A percentile compares a stretch with the other conserved stretches of the same genome.
Conservation (phyloP, 2,888 invertebrate species). For the Polymixis flavicincta region DNA sequence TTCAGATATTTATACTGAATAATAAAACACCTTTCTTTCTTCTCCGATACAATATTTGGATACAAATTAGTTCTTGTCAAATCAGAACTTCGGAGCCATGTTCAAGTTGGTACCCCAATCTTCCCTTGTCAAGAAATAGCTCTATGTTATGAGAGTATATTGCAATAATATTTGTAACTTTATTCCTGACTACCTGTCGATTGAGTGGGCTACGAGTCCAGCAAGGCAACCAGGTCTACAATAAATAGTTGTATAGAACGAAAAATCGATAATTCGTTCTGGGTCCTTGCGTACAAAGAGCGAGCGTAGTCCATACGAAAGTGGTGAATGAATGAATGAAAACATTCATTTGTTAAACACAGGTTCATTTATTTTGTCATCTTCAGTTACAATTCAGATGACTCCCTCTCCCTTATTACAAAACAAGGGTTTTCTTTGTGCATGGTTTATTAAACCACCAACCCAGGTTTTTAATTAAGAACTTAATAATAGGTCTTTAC, state of each 20-base stretch:
- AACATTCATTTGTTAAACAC: not conserved
- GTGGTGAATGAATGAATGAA: not conserved
- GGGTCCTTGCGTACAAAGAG: not conserved
- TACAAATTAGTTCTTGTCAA: not conserved
- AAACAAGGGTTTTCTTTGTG: too few relatives aligned
- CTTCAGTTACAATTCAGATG: not conserved
- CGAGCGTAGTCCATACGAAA: not conserved
- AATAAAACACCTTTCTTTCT: not conserved
- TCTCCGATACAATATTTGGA: not conserved
- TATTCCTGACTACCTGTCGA: not conserved
- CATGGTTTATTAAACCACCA: too few relatives aligned
- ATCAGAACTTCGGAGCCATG: not conserved
- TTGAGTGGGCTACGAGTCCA: not conserved
- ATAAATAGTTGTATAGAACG: constrained; percentile 12
- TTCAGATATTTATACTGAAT: not conserved
- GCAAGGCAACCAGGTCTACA: not conserved
- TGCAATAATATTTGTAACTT: not conserved
- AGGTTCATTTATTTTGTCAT: not conserved
- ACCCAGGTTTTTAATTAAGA: too few relatives aligned
- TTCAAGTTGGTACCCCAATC: not conserved
- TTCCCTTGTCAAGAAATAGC: not conserved
- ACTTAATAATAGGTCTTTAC: too few relatives aligned
- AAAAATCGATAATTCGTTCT: not conserved
- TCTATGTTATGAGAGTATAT: not conserved
- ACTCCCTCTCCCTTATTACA: not conserved